Conservation (phyloP, 2,113 vertebrate genomes). For the Turnix velox region DNA sequence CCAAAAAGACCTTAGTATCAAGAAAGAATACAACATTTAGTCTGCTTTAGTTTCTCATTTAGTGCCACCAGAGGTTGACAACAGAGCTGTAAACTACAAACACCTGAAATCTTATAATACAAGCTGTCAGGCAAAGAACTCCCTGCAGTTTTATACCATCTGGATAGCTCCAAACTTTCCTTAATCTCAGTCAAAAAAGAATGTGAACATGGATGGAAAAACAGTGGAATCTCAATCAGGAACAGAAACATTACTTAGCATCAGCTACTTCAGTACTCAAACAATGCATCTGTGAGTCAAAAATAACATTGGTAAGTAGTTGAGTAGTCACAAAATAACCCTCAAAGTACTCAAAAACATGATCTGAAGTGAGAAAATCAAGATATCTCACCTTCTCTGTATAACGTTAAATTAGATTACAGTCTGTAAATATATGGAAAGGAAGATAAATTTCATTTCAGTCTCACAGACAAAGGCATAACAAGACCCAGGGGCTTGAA, state of each 20-base stretch:
- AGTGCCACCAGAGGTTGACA: slow-evolving; percentile 9
- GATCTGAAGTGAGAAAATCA: background rate
- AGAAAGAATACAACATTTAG: background rate
- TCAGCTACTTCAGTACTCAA: background rate
- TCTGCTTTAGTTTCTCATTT: slow-evolving; percentile 2
- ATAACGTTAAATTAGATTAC: background rate
- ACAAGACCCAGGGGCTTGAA: slow-evolving; percentile 3
- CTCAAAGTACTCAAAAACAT: background rate
- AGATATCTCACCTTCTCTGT: background rate
- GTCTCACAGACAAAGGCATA: background rate
- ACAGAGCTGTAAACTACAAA: slow-evolving; percentile 24
- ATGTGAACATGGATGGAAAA: background rate
- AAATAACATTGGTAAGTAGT: background rate
- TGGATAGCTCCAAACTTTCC: slow-evolving; percentile 21
- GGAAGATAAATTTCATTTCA: slow-evolving; percentile 10
- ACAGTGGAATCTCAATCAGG: background rate
- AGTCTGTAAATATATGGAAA: slow-evolving; percentile 11
- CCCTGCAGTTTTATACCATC: slow-evolving; percentile 37
- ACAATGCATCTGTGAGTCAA: background rate
- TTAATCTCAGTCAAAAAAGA: background rate
- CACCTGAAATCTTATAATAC: slow-evolving; percentile 4
- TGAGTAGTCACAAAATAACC: background rate
- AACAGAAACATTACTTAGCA: background rate
- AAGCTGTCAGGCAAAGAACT: slow-evolving; percentile 37
- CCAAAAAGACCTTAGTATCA: background rate